phyloP scores from a whole-genome alignment of 2,888 invertebrate genomes.

The Pantelozetes paolii region DNA sequence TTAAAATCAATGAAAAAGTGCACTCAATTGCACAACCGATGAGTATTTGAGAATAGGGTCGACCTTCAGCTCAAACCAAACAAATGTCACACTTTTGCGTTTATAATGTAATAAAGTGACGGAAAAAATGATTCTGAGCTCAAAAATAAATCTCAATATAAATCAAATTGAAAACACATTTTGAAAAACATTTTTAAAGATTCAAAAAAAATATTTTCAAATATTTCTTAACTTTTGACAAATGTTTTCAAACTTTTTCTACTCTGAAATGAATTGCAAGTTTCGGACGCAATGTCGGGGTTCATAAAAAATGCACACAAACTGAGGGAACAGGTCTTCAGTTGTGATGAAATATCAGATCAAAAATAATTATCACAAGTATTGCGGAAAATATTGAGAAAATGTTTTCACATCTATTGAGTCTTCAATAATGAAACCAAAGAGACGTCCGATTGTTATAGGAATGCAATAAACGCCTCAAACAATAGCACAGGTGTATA shows the following conservation, averaged over 20 bases:
- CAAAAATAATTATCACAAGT: neutral
- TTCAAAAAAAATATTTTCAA: neutral
- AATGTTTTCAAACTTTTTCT: too few relatives aligned
- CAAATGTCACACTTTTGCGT: constrained; percentile 10
- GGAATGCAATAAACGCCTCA: constrained; percentile 1
- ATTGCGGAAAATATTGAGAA: neutral
- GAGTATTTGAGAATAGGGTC: constrained; percentile 13
- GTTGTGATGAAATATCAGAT: too few relatives aligned
- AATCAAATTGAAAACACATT: neutral
- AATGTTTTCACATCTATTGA: neutral
- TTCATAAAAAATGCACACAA: too few relatives aligned
- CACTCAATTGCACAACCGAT: neutral
- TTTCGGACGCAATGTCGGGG: too few relatives aligned
- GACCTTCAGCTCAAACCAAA: constrained; percentile 13
- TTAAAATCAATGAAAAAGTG: neutral
- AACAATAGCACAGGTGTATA: constrained; percentile 13
- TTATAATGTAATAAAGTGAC: neutral
- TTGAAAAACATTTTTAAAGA: neutral
- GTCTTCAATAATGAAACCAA: neutral
- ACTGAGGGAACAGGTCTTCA: too few relatives aligned
- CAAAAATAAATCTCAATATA: constrained; percentile 1
- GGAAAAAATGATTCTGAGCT: neutral
- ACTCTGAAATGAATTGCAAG: too few relatives aligned
- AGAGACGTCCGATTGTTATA: neutral
- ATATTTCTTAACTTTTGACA: too few relatives aligned